A percentile compares a stretch with the other conserved stretches of the same genome.
Evolutionary conservation across 2,888 invertebrate species (phyloP).

Genomic region (Aplocera efformata): DNA sequence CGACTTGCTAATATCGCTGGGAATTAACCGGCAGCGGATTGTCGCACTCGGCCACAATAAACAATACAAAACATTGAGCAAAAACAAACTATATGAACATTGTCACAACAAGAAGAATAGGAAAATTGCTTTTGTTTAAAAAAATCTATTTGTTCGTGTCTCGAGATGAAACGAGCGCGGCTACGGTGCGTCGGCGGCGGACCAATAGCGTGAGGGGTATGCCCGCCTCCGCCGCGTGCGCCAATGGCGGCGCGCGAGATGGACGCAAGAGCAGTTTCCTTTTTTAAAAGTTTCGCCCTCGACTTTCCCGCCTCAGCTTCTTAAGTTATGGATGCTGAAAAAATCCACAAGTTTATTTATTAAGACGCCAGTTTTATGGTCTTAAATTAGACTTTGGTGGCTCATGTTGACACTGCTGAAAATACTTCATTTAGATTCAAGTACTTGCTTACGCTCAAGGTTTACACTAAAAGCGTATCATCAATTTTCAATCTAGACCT

Average conservation of each 20-base stretch:
- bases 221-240: conserved; percentile 64
- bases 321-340: conserved; percentile 73
- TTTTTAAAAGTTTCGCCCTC: conserved; percentile 78
- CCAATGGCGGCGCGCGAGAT: conserved; percentile 58
- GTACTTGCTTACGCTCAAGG: too few relatives aligned
- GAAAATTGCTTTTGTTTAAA: conserved; percentile 80
- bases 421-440: too few relatives aligned
- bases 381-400: conserved; percentile 59
- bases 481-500: too few relatives aligned
- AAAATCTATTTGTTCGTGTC: conserved; percentile 77
- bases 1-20: conserved; percentile 67
- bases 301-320: conserved; percentile 74
- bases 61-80: conserved; percentile 76
- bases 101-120: conserved; percentile 78
- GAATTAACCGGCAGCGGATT: conserved; percentile 77
- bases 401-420: too few relatives aligned
- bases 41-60: conserved; percentile 70
- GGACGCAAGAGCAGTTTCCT: conserved; percentile 76
- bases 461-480: too few relatives aligned
- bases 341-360: conserved; percentile 73
- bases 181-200: conserved; percentile 59
- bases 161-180: conserved; percentile 74
- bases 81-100: conserved; percentile 76
- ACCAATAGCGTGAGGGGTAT: conserved; percentile 62
- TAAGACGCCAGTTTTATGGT: conserved; percentile 64